phyloP scores from a whole-genome alignment of 2,888 invertebrate species.

The Trachelus iudaicus region DNA sequence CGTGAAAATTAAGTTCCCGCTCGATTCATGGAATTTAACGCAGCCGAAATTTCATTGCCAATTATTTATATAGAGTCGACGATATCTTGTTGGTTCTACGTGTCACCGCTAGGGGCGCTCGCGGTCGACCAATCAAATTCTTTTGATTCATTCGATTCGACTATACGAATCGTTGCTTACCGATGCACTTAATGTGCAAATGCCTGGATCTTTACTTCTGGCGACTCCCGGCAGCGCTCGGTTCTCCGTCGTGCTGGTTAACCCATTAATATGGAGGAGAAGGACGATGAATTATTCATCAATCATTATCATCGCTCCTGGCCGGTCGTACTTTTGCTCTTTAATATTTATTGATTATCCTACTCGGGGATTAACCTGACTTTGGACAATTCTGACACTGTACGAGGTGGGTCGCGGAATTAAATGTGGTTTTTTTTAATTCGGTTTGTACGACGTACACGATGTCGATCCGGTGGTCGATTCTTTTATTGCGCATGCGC shows the following conservation, averaged over 20 bases:
- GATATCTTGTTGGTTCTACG: not conserved
- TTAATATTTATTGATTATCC: not conserved
- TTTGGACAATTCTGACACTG: not conserved
- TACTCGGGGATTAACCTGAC: not conserved
- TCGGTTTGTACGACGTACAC: not conserved
- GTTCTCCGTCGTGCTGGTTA: not conserved
- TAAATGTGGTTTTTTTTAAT: not conserved
- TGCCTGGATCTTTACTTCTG: not conserved
- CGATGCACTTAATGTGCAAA: constrained; percentile 3
- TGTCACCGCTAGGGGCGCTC: not conserved
- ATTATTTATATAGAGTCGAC: not conserved
- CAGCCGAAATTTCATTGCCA: not conserved
- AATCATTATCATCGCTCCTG: not conserved
- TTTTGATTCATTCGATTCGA: not conserved
- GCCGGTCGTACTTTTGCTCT: not conserved
- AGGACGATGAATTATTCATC: not conserved
- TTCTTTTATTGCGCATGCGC: not conserved
- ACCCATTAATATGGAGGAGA: not conserved
- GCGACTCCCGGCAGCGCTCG: not conserved
- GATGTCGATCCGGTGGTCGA: not conserved
- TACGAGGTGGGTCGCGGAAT: not conserved
- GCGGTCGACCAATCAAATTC: not conserved
- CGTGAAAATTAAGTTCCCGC: not conserved
- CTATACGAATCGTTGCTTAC: not conserved
- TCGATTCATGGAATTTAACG: not conserved